Evolutionary conservation across 2,888 invertebrate genomes (phyloP).

Genomic region (Temnothorax ravouxi): DNA sequence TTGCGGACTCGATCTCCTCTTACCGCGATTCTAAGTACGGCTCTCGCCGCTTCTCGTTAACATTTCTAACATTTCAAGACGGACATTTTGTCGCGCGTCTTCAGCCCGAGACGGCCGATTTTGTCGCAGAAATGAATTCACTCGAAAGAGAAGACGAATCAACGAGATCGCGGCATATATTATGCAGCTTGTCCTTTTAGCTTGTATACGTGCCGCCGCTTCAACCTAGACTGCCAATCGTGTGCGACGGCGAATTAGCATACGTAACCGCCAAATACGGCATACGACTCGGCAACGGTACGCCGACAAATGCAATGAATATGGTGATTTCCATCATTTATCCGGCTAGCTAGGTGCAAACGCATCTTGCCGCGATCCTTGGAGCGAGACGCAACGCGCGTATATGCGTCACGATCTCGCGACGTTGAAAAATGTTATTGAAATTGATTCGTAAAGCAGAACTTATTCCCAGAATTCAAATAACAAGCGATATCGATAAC

Average conservation of each 20-base stretch:
- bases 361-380: constrained; percentile 75
- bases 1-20: constrained; percentile 56
- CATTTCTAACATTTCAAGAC: constrained; percentile 42
- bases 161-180: constrained; percentile 63
- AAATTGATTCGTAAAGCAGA: constrained; percentile 50
- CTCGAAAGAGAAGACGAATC: constrained; percentile 37
- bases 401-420: constrained; percentile 56
- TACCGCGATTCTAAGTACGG: constrained; percentile 24
- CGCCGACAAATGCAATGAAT: constrained; percentile 82
- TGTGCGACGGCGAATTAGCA: constrained; percentile 72
- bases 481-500: constrained; percentile 31
- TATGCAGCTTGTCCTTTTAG: constrained; percentile 64
- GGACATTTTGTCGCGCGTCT: constrained; percentile 41
- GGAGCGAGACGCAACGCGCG: constrained; percentile 73
- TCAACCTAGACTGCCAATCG: constrained; percentile 66
- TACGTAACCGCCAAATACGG: constrained; percentile 82
- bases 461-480: constrained; percentile 34
- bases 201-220: constrained; percentile 34
- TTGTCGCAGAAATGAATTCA: constrained; percentile 69
- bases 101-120: constrained; percentile 31
- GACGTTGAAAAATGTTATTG: constrained; percentile 63
- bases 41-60: constrained; percentile 32
- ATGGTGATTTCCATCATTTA: constrained; percentile 84
- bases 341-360: constrained; percentile 77
- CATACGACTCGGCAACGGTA: constrained; percentile 74